Conservation (phyloP, 2,113 vertebrate genomes). For the Lates calcarifer region DNA sequence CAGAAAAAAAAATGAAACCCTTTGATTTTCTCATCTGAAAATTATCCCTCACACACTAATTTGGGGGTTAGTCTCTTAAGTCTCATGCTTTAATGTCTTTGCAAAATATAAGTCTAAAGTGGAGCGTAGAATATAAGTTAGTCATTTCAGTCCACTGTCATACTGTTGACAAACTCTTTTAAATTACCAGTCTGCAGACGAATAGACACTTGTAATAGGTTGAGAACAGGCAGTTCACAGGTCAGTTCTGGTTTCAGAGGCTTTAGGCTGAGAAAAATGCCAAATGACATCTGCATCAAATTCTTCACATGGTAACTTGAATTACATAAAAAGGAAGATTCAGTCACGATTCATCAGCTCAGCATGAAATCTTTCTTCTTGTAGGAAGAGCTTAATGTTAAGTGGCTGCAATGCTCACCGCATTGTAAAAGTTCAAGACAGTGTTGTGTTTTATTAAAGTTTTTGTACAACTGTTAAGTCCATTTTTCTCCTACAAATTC, state of each 20-base stretch:
- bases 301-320: neutral
- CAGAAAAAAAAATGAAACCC: neutral
- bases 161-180: neutral
- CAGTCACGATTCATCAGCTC: constrained; percentile 36
- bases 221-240: constrained; percentile 24
- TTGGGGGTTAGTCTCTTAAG: neutral
- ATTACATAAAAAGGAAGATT: constrained; percentile 23
- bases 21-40: neutral
- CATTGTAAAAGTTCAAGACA: neutral
- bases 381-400: neutral
- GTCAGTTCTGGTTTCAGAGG: constrained; percentile 18
- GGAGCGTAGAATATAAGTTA: neutral
- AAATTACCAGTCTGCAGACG: neutral
- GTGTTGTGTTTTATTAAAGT: neutral
- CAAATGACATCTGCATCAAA: constrained; percentile 50
- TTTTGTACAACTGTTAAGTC: too few relatives aligned
- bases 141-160: neutral
- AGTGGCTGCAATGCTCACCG: neutral
- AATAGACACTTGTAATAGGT: constrained; percentile 29
- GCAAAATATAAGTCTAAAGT: neutral
- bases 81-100: neutral
- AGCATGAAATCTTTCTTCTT: neutral
- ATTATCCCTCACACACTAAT: neutral
- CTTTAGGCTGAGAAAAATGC: constrained; percentile 21
- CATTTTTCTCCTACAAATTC: too few relatives aligned